Percentiles rank a stretch among this genome's conserved stretches.
These are phyloP conservation scores for Zophobas morio DNA, from an alignment of 1,140 invertebrate genomes.

Conservation along the genomic window DNA sequence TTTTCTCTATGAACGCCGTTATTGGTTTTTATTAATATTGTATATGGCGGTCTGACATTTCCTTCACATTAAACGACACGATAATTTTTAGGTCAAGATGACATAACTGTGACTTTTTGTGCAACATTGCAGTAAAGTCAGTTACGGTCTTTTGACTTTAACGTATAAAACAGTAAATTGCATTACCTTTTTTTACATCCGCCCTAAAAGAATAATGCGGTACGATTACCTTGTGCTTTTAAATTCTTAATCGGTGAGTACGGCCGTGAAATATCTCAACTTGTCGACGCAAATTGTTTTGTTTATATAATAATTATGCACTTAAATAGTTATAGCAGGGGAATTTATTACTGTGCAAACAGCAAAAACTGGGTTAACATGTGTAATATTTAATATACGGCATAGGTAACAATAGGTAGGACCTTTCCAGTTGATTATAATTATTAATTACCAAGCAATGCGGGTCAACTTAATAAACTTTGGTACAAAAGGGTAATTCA, in stretches of 20 bases:
- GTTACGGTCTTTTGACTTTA: conserved; percentile 19
- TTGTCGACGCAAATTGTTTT: too few species aligned
- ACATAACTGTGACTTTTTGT: background rate
- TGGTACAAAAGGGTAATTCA: too few species aligned
- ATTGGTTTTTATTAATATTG: too few species aligned
- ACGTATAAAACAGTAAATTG: conserved; percentile 11
- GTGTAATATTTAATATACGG: too few species aligned
- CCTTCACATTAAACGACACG: too few species aligned
- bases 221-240: background rate
- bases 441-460: conserved; percentile 12
- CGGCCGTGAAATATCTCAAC: background rate
- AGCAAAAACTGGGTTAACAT: too few species aligned
- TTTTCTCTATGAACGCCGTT: too few species aligned
- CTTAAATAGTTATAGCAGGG: too few species aligned
- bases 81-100: background rate
- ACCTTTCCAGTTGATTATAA: background rate
- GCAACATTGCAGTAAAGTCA: background rate
- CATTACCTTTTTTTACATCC: conserved; percentile 16
- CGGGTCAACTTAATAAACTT: background rate
- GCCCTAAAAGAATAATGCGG: conserved; percentile 6
- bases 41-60: too few species aligned
- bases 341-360: too few species aligned
- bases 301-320: too few species aligned
- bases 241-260: background rate
- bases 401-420: too few species aligned